Conservation (phyloP, 92 coral and sea anemone species). For the Zoanthus solanderi region DNA sequence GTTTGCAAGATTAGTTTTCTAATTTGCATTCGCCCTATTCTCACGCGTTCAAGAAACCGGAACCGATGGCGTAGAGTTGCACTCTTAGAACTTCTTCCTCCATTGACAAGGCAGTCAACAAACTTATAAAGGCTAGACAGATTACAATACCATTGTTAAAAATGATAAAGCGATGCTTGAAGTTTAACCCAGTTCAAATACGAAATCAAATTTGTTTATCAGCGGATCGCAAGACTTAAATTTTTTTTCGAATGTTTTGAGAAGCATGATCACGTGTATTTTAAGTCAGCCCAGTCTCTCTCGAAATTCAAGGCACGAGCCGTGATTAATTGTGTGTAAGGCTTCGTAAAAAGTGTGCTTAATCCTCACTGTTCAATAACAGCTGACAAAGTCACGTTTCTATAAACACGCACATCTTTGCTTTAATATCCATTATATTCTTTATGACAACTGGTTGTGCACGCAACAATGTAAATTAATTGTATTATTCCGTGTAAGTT, state of each 20-base stretch:
- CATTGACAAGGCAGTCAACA: neutral
- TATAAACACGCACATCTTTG: conserved; percentile 2
- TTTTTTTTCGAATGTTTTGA: conserved; percentile 40
- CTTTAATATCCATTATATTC: neutral
- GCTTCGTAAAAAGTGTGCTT: neutral
- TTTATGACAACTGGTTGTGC: neutral
- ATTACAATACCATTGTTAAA: neutral
- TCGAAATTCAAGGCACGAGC: neutral
- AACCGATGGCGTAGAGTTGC: conserved; percentile 52
- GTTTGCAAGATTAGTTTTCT: conserved; percentile 33
- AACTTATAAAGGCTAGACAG: neutral
- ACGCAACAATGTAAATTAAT: neutral
- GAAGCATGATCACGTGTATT: conserved; percentile 44
- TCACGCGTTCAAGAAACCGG: conserved; percentile 64
- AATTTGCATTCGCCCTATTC: conserved; percentile 50
- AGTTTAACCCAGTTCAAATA: neutral
- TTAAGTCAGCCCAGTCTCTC: conserved; percentile 26
- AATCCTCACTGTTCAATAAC: conserved; percentile 9
- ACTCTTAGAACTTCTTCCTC: neutral
- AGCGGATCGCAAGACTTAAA: neutral
- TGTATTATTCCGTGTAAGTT: no score
- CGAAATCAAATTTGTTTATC: neutral
- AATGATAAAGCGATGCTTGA: neutral
- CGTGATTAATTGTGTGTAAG: neutral
- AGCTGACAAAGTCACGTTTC: conserved; percentile 17